A percentile compares a stretch with the other conserved stretches of the same genome.
Conservation (phyloP, 2,797 vertebrate genomes). For the Lepilemur ruficaudatus region DNA sequence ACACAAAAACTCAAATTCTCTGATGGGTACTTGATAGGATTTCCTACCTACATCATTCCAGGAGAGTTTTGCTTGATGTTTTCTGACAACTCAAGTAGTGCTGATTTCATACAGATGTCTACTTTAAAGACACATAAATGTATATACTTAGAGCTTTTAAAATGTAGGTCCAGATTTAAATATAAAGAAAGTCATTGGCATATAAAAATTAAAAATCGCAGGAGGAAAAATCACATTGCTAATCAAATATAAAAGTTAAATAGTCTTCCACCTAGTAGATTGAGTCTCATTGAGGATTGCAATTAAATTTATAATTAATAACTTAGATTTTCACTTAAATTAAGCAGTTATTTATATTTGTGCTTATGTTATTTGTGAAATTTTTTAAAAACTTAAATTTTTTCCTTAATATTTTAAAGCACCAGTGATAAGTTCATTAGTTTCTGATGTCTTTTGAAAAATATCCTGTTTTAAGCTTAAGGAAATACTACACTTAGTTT, state of each 20-base stretch:
- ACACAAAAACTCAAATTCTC: background rate
- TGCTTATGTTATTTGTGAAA: background rate
- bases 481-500: conserved; percentile 3
- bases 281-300: background rate
- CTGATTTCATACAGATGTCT: background rate
- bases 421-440: background rate
- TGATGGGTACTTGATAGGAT: background rate
- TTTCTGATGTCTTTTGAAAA: conserved; percentile 28
- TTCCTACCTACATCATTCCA: background rate
- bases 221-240: conserved; percentile 22
- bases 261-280: background rate
- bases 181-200: background rate
- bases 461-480: conserved; percentile 19
- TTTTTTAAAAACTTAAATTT: background rate
- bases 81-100: conserved; percentile 20
- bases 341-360: background rate
- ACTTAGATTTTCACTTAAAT: conserved; percentile 33
- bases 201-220: background rate
- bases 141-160: background rate
- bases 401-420: conserved; percentile 37
- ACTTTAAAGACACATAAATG: background rate
- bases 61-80: background rate
- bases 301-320: conserved; percentile 32
- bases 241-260: conserved; percentile 21
- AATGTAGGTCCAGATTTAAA: background rate